Evolutionary conservation across 2,888 invertebrate genomes (phyloP), one percentile per base, ranked within the genome.

Genomic region (Xanthia icteritia): DNA sequence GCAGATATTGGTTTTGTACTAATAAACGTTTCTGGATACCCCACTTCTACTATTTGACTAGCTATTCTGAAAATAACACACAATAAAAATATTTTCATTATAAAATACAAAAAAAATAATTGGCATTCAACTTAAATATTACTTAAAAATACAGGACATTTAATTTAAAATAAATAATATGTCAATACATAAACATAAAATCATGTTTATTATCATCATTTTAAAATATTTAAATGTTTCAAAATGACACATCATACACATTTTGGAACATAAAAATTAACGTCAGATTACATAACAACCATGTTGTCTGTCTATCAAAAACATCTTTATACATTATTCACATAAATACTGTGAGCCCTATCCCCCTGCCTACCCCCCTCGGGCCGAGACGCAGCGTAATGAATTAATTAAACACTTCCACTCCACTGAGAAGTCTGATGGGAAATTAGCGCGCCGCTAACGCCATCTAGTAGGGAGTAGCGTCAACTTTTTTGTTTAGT

Each of bases 391-490:
- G 88, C 65, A 87, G 82, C 88, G 81, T 88, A 85, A 88, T 84
- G 83, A 85, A 88, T 84, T 90, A 84, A 88, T 89, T 86, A 86
- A 79, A 87, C 83, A 84, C 86, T 88, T 89, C 89, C 89, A 89
- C 64, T 76, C 70, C 66, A 81, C 66, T 84, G 79, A 75, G 76
- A 75, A 69, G 81, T 74, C 82, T 89, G 85, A 85, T 85, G 86
- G 84, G 85, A 82, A 88, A 89, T 88, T 88, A 89, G 81, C 65
- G 73, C 48, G 60, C 42, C 11, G 70, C 68, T 75, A 74, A 63
- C 89, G 89, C 90, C 86, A 89, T 89, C 90, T 90, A 87, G 85
- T 77, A 88, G 76, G 64, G 87, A 90, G 86, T 89, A 90, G 90
- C 83, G 54, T 81, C 86, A 86, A 85, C 76, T 85, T 83, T 82